Conservation (phyloP, 2,797 vertebrate species). For the Silurus lanzhouensis region DNA sequence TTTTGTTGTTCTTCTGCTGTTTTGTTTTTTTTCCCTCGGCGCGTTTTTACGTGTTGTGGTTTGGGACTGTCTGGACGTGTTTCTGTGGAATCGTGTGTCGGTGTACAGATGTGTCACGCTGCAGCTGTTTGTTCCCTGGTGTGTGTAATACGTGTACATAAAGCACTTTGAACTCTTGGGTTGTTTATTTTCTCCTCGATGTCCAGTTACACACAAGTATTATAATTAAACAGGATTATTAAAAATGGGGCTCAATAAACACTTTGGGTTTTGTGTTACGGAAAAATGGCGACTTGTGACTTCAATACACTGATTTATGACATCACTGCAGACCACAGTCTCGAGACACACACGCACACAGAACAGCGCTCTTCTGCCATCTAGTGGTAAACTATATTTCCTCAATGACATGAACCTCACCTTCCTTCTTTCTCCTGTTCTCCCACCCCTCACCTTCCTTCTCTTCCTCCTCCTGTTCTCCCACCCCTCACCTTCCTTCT, state of each 20-base stretch:
- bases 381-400: conserved; percentile 4
- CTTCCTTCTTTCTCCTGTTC: too few species aligned
- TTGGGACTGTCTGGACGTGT: conserved; percentile 74
- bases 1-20: too few species aligned
- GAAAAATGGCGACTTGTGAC: too few species aligned
- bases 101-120: conserved; percentile 77
- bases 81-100: conserved; percentile 72
- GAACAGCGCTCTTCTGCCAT: neutral
- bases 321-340: neutral
- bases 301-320: neutral
- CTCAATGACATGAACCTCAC: too few species aligned
- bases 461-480: too few species aligned
- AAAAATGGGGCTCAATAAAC: neutral
- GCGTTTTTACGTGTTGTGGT: conserved; percentile 65
- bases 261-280: neutral
- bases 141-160: conserved; percentile 77
- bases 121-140: conserved; percentile 72
- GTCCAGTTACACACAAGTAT: too few species aligned
- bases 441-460: too few species aligned
- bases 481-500: too few species aligned
- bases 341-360: neutral
- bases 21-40: neutral
- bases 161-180: conserved; percentile 77
- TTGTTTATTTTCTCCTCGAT: conserved; percentile 24
- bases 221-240: too few species aligned